Conservation (phyloP, 1,140 invertebrate genomes). For the Neodiprion virginianus region DNA sequence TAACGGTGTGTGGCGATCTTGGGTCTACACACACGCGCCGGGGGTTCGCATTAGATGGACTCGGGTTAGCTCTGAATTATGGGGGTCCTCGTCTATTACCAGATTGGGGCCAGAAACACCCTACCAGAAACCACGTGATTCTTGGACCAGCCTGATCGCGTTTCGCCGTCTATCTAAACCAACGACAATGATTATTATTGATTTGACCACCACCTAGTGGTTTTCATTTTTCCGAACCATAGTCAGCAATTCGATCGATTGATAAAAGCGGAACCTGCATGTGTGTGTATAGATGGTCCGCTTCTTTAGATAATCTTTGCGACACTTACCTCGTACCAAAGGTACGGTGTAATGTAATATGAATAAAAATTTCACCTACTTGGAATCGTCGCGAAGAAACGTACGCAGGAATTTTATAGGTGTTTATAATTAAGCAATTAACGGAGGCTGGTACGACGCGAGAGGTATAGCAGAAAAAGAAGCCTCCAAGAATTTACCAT, state of each 20-base stretch:
- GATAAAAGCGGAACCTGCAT: background rate
- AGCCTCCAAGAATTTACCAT: constrained; percentile 30
- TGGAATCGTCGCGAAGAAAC: background rate
- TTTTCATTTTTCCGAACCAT: background rate
- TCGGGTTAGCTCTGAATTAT: constrained; percentile 28
- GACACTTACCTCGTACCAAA: background rate
- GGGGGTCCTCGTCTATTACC: constrained; percentile 33
- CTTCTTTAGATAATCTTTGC: too few relatives aligned
- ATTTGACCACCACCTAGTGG: background rate
- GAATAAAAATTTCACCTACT: background rate
- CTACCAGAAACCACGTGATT: constrained; percentile 16
- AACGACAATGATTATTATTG: constrained; percentile 12
- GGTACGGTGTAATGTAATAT: background rate
- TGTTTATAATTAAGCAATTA: constrained; percentile 40
- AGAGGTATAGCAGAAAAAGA: constrained; percentile 23
- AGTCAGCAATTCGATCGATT: background rate
- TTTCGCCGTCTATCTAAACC: background rate
- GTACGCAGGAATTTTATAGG: constrained; percentile 12
- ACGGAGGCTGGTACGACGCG: constrained; percentile 16
- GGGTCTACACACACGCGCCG: constrained; percentile 16
- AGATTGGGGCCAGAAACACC: constrained; percentile 34
- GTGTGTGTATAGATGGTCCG: background rate
- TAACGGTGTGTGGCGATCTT: background rate
- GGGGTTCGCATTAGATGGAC: constrained; percentile 29
- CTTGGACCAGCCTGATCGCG: background rate